A percentile compares a stretch with the other conserved stretches of the same genome.
Evolutionary conservation across 2,113 vertebrate genomes (phyloP).

Genomic region (Epinephelus lanceolatus): DNA sequence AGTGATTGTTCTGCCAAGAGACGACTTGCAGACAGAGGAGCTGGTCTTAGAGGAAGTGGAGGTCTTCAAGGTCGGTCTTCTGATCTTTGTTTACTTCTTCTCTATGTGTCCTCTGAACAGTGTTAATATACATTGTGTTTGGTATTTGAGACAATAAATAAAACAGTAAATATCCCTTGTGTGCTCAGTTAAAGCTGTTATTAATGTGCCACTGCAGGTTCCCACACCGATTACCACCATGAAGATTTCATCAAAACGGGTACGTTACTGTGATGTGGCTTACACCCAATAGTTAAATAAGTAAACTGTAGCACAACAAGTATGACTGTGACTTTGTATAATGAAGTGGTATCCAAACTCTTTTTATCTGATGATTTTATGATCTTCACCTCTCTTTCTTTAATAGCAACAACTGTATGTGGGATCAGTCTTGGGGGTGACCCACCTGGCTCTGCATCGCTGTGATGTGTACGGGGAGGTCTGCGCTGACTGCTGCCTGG

Average conservation of each 20-base stretch:
- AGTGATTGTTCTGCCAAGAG: constrained; percentile 96
- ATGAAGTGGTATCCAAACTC: neutral
- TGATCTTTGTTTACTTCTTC: too few species aligned
- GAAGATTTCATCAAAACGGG: constrained; percentile 98
- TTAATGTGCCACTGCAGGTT: constrained; percentile 81
- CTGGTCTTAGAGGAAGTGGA: constrained; percentile 97
- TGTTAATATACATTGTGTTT: neutral
- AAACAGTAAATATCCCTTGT: neutral
- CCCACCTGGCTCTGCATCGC: constrained; percentile 95
- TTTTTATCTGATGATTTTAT: neutral
- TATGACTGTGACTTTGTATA: neutral
- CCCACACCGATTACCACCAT: constrained; percentile 94
- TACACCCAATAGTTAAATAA: neutral
- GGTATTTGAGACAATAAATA: neutral
- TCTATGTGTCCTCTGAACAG: neutral
- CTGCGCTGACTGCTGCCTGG: constrained; percentile 97
- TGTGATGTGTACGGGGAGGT: constrained; percentile 95
- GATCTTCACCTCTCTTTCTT: constrained; percentile 14
- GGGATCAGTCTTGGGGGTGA: constrained; percentile 92
- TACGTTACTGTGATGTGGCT: constrained; percentile 72
- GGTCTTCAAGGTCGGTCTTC: constrained; percentile 91
- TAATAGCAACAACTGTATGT: constrained; percentile 98
- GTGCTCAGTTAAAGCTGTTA: neutral
- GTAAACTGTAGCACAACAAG: neutral
- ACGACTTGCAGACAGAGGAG: constrained; percentile 96